Base-by-base conservation (phyloP, 2,797 vertebrate genomes). In the Dendrocincla fuliginosa region DNA sequence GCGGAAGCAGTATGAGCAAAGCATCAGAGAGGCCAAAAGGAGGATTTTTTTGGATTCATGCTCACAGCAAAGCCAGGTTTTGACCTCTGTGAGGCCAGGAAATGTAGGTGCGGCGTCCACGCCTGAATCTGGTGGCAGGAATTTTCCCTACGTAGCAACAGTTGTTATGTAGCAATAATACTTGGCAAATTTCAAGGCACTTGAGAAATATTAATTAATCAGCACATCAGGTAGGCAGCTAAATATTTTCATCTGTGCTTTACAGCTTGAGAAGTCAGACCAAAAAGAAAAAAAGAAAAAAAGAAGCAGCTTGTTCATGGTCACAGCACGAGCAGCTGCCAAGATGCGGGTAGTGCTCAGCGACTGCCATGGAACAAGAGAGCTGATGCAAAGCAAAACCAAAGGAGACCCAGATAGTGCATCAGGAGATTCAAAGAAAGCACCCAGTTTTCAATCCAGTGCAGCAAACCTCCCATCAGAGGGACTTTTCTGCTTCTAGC, bases 141-240 rank as follows among this genome's bases (percentile, higher is more conserved):
- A 53, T 88, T 93, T 90, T 87, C 86, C 39, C 74, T 33, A 27
- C 53, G 0, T 95, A 96, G 93, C 89, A 94, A 95, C 94, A 87
- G 83, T 95, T 85, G 92, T 90, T 91, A 94, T 90, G 90, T 89
- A 94, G 76, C 76, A 80, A 84, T 85, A 95, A 83, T 27, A 83
- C 78, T 68, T 7, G 39, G 65, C 44, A 73, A 80, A 85, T 87
- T 93, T 84, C 69, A 65, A 81, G 81, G 82, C 77, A 64, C 55
- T 93, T 95, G 89, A 96, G 93, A 94, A 94, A 88, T 86, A 71
- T 61, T 93, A 90, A 95, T 94, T 94, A 95, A 91, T 89, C 69
- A 53, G n/a, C 60, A 42, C 74, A 67, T 91, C 87, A 80, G 84
- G 89, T 87, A 89, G 59, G 71, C 39, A 80, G 86, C 27, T 60